phyloP scores from a whole-genome alignment of 2,113 vertebrate species.

The Pelecanus crispus region DNA sequence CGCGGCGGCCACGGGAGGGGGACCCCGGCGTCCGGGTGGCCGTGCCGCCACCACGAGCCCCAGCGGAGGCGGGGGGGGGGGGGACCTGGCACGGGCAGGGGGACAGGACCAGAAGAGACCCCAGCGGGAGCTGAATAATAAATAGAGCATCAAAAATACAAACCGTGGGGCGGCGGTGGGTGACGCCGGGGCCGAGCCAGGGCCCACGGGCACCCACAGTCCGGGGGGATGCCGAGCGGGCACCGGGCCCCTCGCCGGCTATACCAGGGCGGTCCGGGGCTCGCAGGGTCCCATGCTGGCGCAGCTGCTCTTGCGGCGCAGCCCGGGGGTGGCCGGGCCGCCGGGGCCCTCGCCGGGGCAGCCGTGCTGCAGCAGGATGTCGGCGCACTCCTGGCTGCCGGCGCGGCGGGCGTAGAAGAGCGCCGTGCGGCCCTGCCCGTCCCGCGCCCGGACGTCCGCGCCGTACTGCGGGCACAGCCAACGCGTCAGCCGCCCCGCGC shows the following conservation, averaged over 20 bases:
- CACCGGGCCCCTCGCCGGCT: constrained; percentile 14
- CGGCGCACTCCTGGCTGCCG: constrained; percentile 85
- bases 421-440: constrained; percentile 82
- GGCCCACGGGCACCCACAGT: background rate
- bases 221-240: background rate
- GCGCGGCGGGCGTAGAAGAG: constrained; percentile 81
- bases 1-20: background rate
- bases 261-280: constrained; percentile 77
- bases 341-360: constrained; percentile 81
- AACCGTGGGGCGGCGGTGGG: background rate
- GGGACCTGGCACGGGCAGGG: background rate
- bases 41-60: background rate
- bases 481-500: background rate
- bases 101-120: background rate
- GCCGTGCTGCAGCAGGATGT: constrained; percentile 89
- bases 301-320: constrained; percentile 86
- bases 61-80: no score
- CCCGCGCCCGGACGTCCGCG: constrained; percentile 83
- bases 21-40: no score
- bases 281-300: constrained; percentile 85
- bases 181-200: background rate
- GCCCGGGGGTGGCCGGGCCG: constrained; percentile 76
- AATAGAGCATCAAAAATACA: constrained; percentile 7
- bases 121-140: background rate
- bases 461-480: constrained; percentile 75